Evolutionary conservation across 2,113 vertebrate species (phyloP), one percentile per base, ranked within the genome.

Genomic region (Dolichallabes microphthalmus): DNA sequence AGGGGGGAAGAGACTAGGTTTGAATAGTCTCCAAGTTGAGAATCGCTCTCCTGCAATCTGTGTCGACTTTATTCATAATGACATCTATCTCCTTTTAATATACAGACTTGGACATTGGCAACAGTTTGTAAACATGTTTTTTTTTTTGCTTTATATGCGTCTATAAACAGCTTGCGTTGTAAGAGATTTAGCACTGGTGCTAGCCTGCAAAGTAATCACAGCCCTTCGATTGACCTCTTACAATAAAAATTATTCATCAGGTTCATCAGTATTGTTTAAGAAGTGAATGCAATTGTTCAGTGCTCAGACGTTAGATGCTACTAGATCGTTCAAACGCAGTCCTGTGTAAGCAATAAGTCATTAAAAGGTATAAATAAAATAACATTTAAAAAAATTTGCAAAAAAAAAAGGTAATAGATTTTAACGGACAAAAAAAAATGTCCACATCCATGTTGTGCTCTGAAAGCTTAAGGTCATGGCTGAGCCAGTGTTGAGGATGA

Each of bases 401-500:
- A 91, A 90, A 90, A 89, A 92, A 92, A 39, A 68, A 27, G 17
- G 88, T 52, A 90, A 91, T 92, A 92, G 91, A 92, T 25, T 71
- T 91, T 92, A 95, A 93, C 92, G 94, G 95, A 94, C 92, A 94
- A 94, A 93, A 95, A 94, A 82, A 76, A 4, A 76, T 82, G 85
- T 91, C 89, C 82, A 89, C 79, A 86, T 81, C 88, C 85, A 93
- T 89, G 85, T 93, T 94, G 95, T 94, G 95, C 95, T 95, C 94
- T 94, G 94, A 94, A 95, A 95, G 93, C 95, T 95, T 96, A 87
- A 94, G 95, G 94, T 94, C 92, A 91, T 95, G 93, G 91, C 82
- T 93, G 94, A 95, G 93, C 94, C 93, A 82, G 74, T 89, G 90
- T 92, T 86, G 85, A 91, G 92, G 91, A 94, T 93, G 92, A 92